Evolutionary conservation across 2,113 vertebrate genomes (phyloP).

Genomic region (Bolborhynchus lineola): DNA sequence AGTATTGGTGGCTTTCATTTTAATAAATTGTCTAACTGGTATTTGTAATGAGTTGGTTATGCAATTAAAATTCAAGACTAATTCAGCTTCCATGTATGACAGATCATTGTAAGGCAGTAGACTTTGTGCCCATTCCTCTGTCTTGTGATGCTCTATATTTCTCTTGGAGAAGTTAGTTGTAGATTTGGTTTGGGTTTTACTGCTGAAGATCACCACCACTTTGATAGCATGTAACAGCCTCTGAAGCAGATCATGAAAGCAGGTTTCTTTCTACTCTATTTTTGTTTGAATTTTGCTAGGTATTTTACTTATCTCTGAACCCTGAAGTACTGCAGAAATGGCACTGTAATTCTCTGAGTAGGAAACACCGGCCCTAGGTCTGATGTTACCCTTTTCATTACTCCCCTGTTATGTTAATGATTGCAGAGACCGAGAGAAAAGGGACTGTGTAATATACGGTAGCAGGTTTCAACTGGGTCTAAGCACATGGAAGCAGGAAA

Average conservation of each 20-base stretch:
- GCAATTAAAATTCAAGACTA: not conserved
- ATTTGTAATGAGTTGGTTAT: not conserved
- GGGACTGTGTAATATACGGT: not conserved
- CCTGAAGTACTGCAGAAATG: not conserved
- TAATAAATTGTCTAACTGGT: not conserved
- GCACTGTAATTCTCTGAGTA: not conserved
- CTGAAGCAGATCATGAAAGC: not conserved
- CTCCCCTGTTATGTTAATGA: not conserved
- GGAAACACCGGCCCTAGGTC: not conserved
- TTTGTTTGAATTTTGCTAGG: not conserved
- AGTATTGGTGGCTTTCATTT: not conserved
- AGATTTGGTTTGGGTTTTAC: not conserved
- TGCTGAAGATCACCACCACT: not conserved
- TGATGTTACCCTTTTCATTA: not conserved
- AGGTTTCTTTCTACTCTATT: not conserved
- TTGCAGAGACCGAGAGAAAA: not conserved
- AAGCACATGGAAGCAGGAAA: constrained; percentile 16
- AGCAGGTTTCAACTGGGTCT: not conserved
- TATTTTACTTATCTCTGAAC: not conserved
- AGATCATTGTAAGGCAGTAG: not conserved
- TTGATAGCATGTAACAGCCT: not conserved
- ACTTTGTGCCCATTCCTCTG: not conserved
- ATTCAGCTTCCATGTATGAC: not conserved
- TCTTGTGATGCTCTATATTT: not conserved
- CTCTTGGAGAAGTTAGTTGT: not conserved